Percentiles rank a stretch among this genome's conserved stretches.
Evolutionary conservation across 2,888 invertebrate species (phyloP).

Genomic region (Isoperla grammatica): DNA sequence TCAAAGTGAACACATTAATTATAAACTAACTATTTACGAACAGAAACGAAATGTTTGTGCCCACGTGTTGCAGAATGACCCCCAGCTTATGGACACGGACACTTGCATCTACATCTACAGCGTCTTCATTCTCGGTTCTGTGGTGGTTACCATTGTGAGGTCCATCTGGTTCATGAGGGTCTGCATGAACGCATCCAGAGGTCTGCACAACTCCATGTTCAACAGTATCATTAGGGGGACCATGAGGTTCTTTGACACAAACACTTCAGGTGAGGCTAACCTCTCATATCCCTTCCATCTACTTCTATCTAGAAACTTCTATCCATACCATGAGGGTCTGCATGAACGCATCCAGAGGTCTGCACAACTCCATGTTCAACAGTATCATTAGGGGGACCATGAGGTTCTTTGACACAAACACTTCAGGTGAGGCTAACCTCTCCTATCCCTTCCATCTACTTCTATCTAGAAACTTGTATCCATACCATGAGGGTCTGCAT

Average conservation of each 20-base stretch:
- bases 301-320: no score
- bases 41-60: no score
- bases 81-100: conserved; percentile 30
- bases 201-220: conserved; percentile 75
- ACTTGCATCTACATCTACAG: conserved; percentile 54
- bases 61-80: conserved; percentile 33
- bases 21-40: no score
- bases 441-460: no score
- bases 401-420: conserved; percentile 78
- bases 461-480: no score
- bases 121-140: conserved; percentile 51
- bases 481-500: conserved; percentile 69
- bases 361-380: conserved; percentile 75
- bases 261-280: conserved; percentile 71
- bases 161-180: conserved; percentile 66
- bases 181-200: conserved; percentile 68
- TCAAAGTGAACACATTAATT: no score
- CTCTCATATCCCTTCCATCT: no score
- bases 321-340: conserved; percentile 66
- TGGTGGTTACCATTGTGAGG: conserved; percentile 56
- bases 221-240: conserved; percentile 65
- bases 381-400: conserved; percentile 69
- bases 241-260: conserved; percentile 77
- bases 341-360: conserved; percentile 64
- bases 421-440: conserved; percentile 68